These are phyloP conservation scores for Hemibagrus guttatus DNA, from an alignment of 2,797 vertebrate species.

Conservation along the genomic window DNA sequence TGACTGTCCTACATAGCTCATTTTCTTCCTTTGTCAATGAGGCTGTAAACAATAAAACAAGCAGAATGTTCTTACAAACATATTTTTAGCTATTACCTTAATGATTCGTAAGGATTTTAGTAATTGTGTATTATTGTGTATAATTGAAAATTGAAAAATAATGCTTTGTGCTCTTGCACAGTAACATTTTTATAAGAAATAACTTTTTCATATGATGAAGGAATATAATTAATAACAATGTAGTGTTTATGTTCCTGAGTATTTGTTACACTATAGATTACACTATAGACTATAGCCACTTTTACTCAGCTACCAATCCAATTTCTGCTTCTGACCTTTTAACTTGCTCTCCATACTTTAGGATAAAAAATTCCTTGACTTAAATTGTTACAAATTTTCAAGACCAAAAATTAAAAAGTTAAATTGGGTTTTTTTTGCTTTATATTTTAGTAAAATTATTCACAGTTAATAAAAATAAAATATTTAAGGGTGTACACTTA, in stretches of 20 bases:
- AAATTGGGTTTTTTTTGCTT: no score
- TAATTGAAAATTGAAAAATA: neutral
- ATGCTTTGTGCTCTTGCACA: neutral
- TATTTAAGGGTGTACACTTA: neutral
- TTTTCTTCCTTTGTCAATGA: slow-evolving; percentile 70
- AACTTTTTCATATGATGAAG: neutral
- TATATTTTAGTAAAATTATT: no score
- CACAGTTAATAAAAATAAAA: neutral
- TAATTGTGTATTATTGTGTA: neutral
- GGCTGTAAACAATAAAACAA: slow-evolving; percentile 40
- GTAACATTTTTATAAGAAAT: neutral
- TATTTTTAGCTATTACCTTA: neutral
- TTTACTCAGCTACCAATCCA: neutral
- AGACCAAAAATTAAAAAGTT: no score
- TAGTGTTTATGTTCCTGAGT: neutral
- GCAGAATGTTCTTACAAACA: neutral
- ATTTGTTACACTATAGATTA: neutral
- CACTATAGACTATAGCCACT: neutral
- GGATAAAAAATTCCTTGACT: neutral
- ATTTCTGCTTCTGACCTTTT: neutral
- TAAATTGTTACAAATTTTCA: neutral
- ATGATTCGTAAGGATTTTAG: neutral
- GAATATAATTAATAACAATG: no score
- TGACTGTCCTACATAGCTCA: slow-evolving; percentile 71
- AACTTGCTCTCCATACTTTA: neutral